Evolutionary conservation across 1,140 invertebrate species (phyloP), one percentile per base, ranked within the genome.

Genomic region (Copidosoma floridanum): DNA sequence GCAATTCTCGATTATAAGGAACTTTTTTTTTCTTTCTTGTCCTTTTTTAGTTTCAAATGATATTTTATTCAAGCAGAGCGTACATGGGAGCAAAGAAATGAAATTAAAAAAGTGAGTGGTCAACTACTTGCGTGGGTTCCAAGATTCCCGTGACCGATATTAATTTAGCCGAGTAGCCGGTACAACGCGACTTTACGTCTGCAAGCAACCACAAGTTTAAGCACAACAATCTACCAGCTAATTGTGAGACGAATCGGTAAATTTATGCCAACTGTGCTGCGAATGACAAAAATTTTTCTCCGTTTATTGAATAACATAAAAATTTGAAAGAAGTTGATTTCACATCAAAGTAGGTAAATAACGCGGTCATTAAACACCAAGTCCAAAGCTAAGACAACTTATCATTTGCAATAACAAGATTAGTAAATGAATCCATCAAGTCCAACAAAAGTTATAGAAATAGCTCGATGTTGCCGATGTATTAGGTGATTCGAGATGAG

Each of bases 101-200:
- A 21, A 58, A 20, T 53, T 24, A 47, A 51, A 62, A 56, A 50
- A 24, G 41, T 58, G 20, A 57, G 32, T 26, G 38, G 48, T 24
- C 38, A 27, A 51, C 16, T 23, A 50, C 18, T 43, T 38, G 21
- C 35, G 3, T 1, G 21, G 7, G 16, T 46, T 44, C 27, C 26
- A 46, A 23, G 41, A 56, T 59, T 65, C 50, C 63, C 63, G 71
- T 74, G 70, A 76, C 71, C 72, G 73, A 75, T 71, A 57, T 63
- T n/a, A n/a, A n/a, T n/a, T 55, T 62, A 76, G 72, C 74, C 70
- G 68, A 71, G 73, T 72, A 78, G 75, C 74, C 78, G 77, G 76
- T 80, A 80, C 78, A 80, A 78, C 77, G 74, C 70, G 73, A 63
- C 43, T 56, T 26, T 37, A 27, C 35, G 16, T 56, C 44, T 65